Percentiles rank a stretch among this genome's conserved stretches.
Evolutionary conservation across 2,113 vertebrate species (phyloP).

Genomic region (Hepsetus odoe): DNA sequence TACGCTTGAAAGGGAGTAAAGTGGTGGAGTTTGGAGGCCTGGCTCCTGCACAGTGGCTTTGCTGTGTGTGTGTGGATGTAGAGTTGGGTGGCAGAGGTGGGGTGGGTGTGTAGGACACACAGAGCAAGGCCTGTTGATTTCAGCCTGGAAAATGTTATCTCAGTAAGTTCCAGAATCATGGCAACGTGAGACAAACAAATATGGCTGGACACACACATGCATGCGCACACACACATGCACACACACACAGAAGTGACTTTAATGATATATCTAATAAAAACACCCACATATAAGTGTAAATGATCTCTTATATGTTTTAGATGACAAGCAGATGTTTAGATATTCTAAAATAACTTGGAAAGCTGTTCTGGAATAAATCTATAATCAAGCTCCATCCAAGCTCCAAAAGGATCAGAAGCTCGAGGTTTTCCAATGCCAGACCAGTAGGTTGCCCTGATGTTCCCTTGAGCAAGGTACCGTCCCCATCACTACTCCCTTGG

Average conservation of each 20-base stretch:
- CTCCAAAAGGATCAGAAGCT: too few relatives aligned
- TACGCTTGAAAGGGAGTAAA: constrained; percentile 67
- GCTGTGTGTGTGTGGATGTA: constrained; percentile 67
- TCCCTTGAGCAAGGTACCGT: too few relatives aligned
- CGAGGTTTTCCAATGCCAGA: too few relatives aligned
- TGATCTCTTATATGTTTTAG: too few relatives aligned
- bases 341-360: too few relatives aligned
- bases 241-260: not conserved
- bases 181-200: constrained; percentile 64
- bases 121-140: constrained; percentile 71
- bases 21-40: constrained; percentile 59
- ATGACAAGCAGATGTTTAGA: too few relatives aligned
- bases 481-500: too few relatives aligned
- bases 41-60: constrained; percentile 65
- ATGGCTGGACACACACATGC: constrained; percentile 53
- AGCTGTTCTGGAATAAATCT: too few relatives aligned
- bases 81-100: constrained; percentile 6
- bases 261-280: too few relatives aligned
- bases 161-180: constrained; percentile 64
- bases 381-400: too few relatives aligned
- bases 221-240: constrained; percentile 36
- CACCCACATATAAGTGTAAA: too few relatives aligned
- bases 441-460: too few relatives aligned
- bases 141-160: constrained; percentile 71
- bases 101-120: constrained; percentile 57